These are phyloP conservation scores for Onychomys torridus DNA, from an alignment of 2,797 vertebrate genomes.

Conservation along the genomic window DNA sequence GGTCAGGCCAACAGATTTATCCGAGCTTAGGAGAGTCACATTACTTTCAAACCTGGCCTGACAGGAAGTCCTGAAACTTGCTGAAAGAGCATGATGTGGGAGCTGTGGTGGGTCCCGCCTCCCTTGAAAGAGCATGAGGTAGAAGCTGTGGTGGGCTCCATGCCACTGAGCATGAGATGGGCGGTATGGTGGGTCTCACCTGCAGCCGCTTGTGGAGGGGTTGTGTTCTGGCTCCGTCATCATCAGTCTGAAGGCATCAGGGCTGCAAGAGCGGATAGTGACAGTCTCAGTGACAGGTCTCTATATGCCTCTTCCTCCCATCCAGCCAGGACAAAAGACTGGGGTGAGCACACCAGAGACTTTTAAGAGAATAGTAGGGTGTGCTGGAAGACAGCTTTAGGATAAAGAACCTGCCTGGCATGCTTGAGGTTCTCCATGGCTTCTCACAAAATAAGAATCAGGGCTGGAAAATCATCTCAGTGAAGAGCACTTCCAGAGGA, in stretches of 20 bases:
- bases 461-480: background rate
- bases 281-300: background rate
- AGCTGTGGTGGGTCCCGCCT: constrained; percentile 87
- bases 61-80: background rate
- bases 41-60: background rate
- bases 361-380: background rate
- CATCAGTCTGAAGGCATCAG: constrained; percentile 93
- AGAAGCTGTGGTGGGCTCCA: background rate
- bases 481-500: background rate
- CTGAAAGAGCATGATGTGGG: background rate
- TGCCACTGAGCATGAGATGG: too few relatives aligned
- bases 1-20: rapidly evolving
- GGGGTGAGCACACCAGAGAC: background rate
- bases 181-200: constrained; percentile 85
- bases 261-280: constrained; percentile 89
- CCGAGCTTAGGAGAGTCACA: rapidly evolving
- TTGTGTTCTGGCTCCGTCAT: constrained; percentile 93
- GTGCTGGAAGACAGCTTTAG: rapidly evolving
- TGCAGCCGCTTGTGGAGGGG: constrained; percentile 95
- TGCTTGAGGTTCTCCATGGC: background rate
- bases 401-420: too few relatives aligned
- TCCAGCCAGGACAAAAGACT: background rate
- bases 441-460: too few relatives aligned
- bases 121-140: background rate
- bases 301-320: too few relatives aligned